Base-by-base conservation (phyloP, 1,140 invertebrate genomes). In the Zaprionus lachaisei region DNA sequence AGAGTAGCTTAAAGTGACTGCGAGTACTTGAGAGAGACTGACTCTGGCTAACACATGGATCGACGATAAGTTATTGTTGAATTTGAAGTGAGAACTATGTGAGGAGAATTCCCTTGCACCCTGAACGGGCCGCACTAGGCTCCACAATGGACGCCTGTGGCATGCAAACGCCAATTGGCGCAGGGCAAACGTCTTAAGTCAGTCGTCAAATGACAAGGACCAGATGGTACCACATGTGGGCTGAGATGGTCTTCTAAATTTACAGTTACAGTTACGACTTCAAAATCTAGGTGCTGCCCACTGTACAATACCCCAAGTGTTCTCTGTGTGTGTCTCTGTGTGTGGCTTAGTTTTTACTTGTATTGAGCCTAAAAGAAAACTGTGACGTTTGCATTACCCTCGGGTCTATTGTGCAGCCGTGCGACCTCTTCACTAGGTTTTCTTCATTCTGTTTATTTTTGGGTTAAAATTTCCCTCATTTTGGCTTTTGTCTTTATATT, bases 401-500 rank as follows among this genome's bases (percentile, higher is more conserved):
- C 79, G 60, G 69, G 75, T 92, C 85, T 80, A 92, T 91, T 91
- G 91, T 87, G 83, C 72, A 79, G 85, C 80, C 67, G 79, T 78
- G 77, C 75, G 76, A 72, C 85, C 38, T 72, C 75, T 77, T 67
- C 67, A 92, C 91, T 92, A 92, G 91, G 84, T 82, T 89, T 91
- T 79, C 77, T 83, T 76, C 26, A 24, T 70, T 41, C 60, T 31
- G 14, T 41, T 47, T 20, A 20, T 20, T 71, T 70, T 37, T 37
- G 58, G 56, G 22, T 17, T 14, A 28, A 5, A 56, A n/a, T 31
- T 67, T 62, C 20, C 49, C 34, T 51, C 41, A 1, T 22, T 77
- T 78, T 80, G 78, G 78, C 70, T 61, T 73, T 90, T 92, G 91
- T 90, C 91, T 91, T 81, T 91, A 92, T 91, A 72, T 90, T 90